phyloP scores from a whole-genome alignment of 2,888 invertebrate species.

The Agrochola lychnidis region DNA sequence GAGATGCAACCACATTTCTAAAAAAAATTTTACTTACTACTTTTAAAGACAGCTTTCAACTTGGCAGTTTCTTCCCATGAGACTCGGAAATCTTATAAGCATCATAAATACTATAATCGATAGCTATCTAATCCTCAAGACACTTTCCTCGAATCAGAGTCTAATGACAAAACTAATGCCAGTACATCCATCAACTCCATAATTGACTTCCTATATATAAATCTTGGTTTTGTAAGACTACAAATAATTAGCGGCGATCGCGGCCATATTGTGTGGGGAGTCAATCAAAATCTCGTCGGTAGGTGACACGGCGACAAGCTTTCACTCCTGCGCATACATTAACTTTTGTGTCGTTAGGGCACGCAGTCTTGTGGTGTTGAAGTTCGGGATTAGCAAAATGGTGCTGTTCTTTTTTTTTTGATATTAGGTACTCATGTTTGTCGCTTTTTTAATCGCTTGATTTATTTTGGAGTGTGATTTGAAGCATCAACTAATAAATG shows the following conservation, averaged over 20 bases:
- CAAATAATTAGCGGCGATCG: slow-evolving; percentile 52
- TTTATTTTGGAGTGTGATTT: neutral
- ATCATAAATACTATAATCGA: slow-evolving; percentile 21
- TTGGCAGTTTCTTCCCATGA: neutral
- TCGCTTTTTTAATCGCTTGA: neutral
- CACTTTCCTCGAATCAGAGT: slow-evolving; percentile 48
- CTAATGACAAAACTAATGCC: slow-evolving; percentile 39
- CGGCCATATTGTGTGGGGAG: slow-evolving; percentile 51
- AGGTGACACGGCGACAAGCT: slow-evolving; percentile 54
- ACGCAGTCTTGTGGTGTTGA: neutral
- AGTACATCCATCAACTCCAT: slow-evolving; percentile 41
- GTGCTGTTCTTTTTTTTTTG: neutral
- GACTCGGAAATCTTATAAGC: neutral
- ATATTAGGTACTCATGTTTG: neutral
- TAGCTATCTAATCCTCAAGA: slow-evolving; percentile 24
- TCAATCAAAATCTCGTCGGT: slow-evolving; percentile 61
- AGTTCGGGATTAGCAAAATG: neutral
- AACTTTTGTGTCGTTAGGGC: slow-evolving; percentile 43
- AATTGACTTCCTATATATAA: slow-evolving; percentile 51
- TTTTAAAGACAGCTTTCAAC: neutral
- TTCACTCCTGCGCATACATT: slow-evolving; percentile 55
- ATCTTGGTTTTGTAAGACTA: slow-evolving; percentile 50
- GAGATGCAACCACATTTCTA: neutral
- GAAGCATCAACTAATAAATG: neutral
- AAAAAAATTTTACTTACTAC: neutral